Base-by-base conservation (phyloP, 2,113 vertebrate genomes). In the Melozone crissalis region DNA sequence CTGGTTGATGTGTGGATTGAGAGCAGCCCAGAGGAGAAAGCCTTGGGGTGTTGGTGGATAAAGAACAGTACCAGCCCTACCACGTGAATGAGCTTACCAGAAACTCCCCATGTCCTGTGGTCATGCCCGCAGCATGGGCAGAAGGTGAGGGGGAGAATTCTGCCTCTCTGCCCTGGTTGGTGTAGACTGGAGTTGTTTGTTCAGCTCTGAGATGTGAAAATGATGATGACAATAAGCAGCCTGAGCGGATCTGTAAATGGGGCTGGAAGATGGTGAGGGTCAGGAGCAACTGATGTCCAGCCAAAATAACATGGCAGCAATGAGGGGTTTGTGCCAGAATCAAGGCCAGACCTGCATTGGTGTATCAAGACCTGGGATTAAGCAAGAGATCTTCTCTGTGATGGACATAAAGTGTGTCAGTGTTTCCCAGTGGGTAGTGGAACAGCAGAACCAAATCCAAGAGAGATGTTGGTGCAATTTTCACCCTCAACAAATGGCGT, bases 251-350 rank as follows among this genome's bases (percentile, higher is more conserved):
- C 21, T 46, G 4, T 10, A 57, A 12, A 44, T 28, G 31, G 13
- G 28, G 1, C 3, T 24, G 21, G 49, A 24, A 58, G 14, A 13
- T 27, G 10, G 24, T 21, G 41, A 47, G 22, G 17, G 8, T 4
- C n/a, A 21, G n/a, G 8, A 81, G 17, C 5, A 13, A 4, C 5
- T 2, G 3, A 15, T 27, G n/a, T 31, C 2, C 6, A 19, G 15
- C 7, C 15, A 35, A 44, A 15, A 30, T 31, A 37, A 12, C 4
- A 24, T 6, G 31, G 1, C 0, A 0, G 2, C 26, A 9, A 24
- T 26, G 35, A n/a, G 22, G 23, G 7, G 24, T 19, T 54, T 8
- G 15, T 15, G 2, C 9, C 28, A 39, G 41, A 47, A 24, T 12
- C 10, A 21, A 24, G 27, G 10, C 10, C 4, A 2, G 10, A 39